Base-by-base conservation (phyloP, 2,888 invertebrate species). In the Drosophila mercatorum region DNA sequence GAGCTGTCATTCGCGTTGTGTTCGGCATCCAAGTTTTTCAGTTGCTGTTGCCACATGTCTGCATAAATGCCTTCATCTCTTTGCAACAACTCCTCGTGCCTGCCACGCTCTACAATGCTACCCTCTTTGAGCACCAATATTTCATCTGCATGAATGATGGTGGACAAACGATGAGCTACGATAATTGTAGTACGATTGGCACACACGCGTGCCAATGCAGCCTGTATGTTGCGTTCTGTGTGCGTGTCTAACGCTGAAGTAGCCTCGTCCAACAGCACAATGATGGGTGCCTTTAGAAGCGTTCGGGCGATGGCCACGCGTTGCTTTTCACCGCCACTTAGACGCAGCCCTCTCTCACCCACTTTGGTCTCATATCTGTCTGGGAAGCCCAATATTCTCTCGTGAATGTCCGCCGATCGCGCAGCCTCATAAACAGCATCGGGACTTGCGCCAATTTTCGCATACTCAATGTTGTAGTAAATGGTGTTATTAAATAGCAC, bases 311-410 rank as follows among this genome's bases (percentile, higher is more conserved):
- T 99, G 0, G 99, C 99, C 66, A 99, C 97, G 78, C 99, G 94
- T 92, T 99, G 99, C 90, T 99, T 99, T 92, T 99, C 99, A 2
- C 99, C 99, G 2, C 99, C 99, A 91, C 98, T 98, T 70, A 99
- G 94, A 75, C 98, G 96, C 67, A 99, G 93, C 6, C 99, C 99
- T 90, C 99, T 94, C 93, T 99, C 99, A 7, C 99, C 99, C 26
- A 99, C 97, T 95, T 96, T 92, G 0, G 97, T 97, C 58, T 97
- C 96, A 90, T 97, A 98, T 51, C 95, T 95, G 75, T 97, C 97
- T 0, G 98, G 98, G 93, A 99, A 98, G n/a, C 96, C 95, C 1
- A 97, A 93, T 72, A 99, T 98, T 90, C 95, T 95, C 44, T 97
- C 96, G 91, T 99, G 99, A 81, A 99, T 98, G 89, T 99, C 98